A percentile compares a stretch with the other conserved stretches of the same genome.
These are phyloP conservation scores for Pelmatolapia mariae DNA, from an alignment of 2,113 vertebrate species.

Conservation along the genomic window DNA sequence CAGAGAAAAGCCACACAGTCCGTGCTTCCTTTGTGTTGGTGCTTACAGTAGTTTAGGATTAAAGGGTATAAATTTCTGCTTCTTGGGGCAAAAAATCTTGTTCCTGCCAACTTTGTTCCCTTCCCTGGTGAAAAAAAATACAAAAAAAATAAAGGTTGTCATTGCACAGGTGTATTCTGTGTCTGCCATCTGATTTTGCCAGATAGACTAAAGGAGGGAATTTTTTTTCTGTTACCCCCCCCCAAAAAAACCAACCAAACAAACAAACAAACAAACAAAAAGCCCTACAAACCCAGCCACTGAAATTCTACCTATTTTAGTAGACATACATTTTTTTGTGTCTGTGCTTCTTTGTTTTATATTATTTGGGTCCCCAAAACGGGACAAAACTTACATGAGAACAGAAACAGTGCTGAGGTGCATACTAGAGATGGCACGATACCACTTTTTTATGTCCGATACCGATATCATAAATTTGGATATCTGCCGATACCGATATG, in stretches of 20 bases:
- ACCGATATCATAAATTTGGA: too few species aligned
- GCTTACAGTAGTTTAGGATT: conserved; percentile 33
- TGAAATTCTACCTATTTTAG: not conserved
- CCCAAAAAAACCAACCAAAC: not conserved
- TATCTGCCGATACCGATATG: too few species aligned
- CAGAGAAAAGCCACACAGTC: conserved; percentile 31
- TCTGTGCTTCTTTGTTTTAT: not conserved
- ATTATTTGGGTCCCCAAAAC: not conserved
- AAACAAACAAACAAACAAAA: not conserved
- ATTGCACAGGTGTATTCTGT: not conserved
- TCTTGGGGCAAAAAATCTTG: conserved; percentile 9
- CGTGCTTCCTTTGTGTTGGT: conserved; percentile 15
- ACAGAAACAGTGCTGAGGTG: not conserved
- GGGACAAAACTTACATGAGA: not conserved
- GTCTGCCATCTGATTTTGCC: not conserved
- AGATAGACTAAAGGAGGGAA: not conserved
- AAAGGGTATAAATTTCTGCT: conserved; percentile 37
- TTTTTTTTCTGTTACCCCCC: not conserved
- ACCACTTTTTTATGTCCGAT: too few species aligned
- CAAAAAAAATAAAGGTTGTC: not conserved
- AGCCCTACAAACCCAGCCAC: not conserved
- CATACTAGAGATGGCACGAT: too few species aligned
- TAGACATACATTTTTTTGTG: not conserved
- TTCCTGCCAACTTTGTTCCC: conserved; percentile 29
- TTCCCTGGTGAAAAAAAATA: not conserved